Base-by-base conservation (phyloP, 2,888 invertebrate genomes). In the Asteroscopus sphinx region DNA sequence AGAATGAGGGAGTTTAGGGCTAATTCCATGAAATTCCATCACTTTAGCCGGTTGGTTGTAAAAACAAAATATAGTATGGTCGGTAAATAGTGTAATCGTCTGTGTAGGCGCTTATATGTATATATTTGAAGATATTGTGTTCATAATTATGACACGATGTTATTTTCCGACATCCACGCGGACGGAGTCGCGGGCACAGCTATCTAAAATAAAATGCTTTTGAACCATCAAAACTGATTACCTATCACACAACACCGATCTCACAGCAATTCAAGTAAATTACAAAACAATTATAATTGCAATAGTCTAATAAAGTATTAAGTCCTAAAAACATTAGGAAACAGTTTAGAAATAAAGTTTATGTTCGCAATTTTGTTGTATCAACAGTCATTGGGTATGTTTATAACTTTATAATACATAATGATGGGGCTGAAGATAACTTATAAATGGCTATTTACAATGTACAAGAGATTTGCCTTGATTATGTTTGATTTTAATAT, bases 341-440 rank as follows among this genome's bases (percentile, higher is more conserved):
- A 60, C 36, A 28, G 15, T 51, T 44, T 32, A 6, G 45, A 32
- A 32, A 67, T 62, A 48, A 55, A 68, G 1, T 79, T 80, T 73
- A 67, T 73, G 52, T 21, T 28, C 49, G 73, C 63, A 72, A 77
- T 80, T 80, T 76, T 74, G 62, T 56, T 72, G 75, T 79, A 82
- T 80, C 77, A 68, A 64, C 48, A 67, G 53, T 56, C 52, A 63
- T 66, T 49, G 45, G 51, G 37, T 25, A 25, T 32, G 46, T 88
- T 89, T 90, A 90, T 88, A 63, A 41, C 56, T 90, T 91, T 89
- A 91, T 82, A 83, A 82, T 77, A 67, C 73, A 76, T 89, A 87
- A 90, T 89, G 76, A 76, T 76, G 82, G 77, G 81, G 68, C 55
- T 71, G 79, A 85, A 82, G 76, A 40, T 47, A 9, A 37, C 30